Evolutionary conservation across 1,140 invertebrate species (phyloP).

Genomic region (Ridgeia piscesae): DNA sequence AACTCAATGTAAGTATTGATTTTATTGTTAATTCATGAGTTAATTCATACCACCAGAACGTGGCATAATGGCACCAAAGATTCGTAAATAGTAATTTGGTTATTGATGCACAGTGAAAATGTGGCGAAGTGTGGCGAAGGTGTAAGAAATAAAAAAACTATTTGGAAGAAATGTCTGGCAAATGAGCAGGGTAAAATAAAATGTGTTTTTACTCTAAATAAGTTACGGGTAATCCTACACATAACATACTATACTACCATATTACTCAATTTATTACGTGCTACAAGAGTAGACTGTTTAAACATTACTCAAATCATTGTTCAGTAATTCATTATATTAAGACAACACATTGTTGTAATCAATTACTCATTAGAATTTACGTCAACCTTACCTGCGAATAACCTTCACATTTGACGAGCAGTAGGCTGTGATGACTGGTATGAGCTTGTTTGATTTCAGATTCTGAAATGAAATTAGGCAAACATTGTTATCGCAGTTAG

Average conservation of each 20-base stretch:
- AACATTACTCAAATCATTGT: not conserved
- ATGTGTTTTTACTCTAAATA: not conserved
- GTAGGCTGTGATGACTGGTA: not conserved
- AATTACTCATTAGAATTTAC: not conserved
- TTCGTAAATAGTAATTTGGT: too few relatives aligned
- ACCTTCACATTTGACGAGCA: not conserved
- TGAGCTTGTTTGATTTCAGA: not conserved
- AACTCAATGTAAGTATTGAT: too few relatives aligned
- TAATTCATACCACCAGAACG: too few relatives aligned
- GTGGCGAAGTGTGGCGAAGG: too few relatives aligned
- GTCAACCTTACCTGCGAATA: not conserved
- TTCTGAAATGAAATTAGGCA: not conserved
- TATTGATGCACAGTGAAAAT: too few relatives aligned
- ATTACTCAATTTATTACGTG: not conserved
- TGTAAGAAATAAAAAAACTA: too few relatives aligned
- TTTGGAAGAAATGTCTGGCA: not conserved
- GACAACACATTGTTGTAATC: not conserved
- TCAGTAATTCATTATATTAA: not conserved
- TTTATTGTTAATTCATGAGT: too few relatives aligned
- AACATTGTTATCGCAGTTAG: not conserved
- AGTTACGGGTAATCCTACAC: not conserved
- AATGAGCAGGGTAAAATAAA: not conserved
- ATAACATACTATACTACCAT: not conserved
- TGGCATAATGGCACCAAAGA: too few relatives aligned
- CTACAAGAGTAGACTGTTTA: not conserved